phyloP scores from a whole-genome alignment of 2,797 vertebrate species.

The Lates japonicus region DNA sequence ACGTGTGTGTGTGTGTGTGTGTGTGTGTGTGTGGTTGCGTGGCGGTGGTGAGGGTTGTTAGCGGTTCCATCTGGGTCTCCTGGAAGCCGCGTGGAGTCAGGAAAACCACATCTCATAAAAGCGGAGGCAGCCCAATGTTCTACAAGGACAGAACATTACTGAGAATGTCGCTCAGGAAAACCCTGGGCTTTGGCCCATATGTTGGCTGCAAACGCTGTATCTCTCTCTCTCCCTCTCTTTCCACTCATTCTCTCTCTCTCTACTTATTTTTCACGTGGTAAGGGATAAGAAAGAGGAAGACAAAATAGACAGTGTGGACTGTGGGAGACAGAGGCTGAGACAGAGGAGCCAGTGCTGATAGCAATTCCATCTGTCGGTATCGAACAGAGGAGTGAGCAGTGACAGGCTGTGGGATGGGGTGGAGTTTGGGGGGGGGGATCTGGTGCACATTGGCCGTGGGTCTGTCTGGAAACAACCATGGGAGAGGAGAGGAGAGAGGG shows the following conservation, averaged over 20 bases:
- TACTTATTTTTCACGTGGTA: slow-evolving; percentile 74
- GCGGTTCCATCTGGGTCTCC: slow-evolving; percentile 97
- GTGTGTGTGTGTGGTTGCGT: slow-evolving; percentile 70
- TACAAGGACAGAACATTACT: slow-evolving; percentile 99
- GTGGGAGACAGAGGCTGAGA: slow-evolving; percentile 74
- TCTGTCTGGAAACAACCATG: slow-evolving; percentile 70
- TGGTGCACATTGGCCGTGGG: slow-evolving; percentile 77
- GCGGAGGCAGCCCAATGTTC: slow-evolving; percentile 98
- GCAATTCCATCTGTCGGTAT: slow-evolving; percentile 96
- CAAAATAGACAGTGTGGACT: slow-evolving; percentile 75
- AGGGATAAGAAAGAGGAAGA: slow-evolving; percentile 80
- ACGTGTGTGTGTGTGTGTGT: slow-evolving; percentile 65
- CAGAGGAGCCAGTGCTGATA: slow-evolving; percentile 88
- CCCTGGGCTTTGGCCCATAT: slow-evolving; percentile 92
- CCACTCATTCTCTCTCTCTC: slow-evolving; percentile 61
- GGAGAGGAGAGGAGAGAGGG: slow-evolving; percentile 54
- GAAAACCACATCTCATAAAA: slow-evolving; percentile 99
- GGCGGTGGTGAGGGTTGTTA: slow-evolving; percentile 81
- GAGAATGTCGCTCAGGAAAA: slow-evolving; percentile 98
- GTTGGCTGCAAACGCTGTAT: slow-evolving; percentile 86
- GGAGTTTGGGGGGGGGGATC: slow-evolving; percentile 80
- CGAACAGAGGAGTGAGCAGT: slow-evolving; percentile 91
- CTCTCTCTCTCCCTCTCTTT: slow-evolving; percentile 57
- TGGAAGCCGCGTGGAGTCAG: slow-evolving; percentile 96
- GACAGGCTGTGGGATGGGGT: slow-evolving; percentile 83